Base-by-base conservation (phyloP, 1,140 invertebrate genomes). In the Leucophenga varia region DNA sequence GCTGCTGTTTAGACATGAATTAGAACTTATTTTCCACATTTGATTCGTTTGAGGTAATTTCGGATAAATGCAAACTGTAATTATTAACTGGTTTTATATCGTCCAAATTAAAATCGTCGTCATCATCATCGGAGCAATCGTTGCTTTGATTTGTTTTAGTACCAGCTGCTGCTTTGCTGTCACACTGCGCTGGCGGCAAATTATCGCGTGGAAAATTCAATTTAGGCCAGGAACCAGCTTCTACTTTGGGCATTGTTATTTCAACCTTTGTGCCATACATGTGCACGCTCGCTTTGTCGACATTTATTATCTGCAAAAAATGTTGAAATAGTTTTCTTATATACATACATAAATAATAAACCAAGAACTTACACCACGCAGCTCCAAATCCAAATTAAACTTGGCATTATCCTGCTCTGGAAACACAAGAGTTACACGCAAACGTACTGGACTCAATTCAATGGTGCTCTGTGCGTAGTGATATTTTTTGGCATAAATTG, bases 201-300 rank as follows among this genome's bases (percentile, higher is more conserved):
- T 32, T 49, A 10, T 54, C 51, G 51, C 79, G 76, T 3, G 84
- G 82, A 57, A 89, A 82, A 61, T 89, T 83, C 8, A 95, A 68
- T 54, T 85, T 85, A 2, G 79, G 61, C 96, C 96, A 98, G 37
- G 84, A 84, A 14, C 87, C 85, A 2, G 86, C 79, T 60, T 93
- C 90, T 1, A 82, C 84, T 79, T 99, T 98, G 51, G 86, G 89
- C 61, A 99, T 68, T 60, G 90, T 93, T 9, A 99, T 89, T 79
- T 99, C 96, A 14, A 97, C 85, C 84, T 98, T 98, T n/a, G 93
- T 89, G 38, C 87, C 87, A 52, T 87, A 79, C 85, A 97, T 91
- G 12, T 82, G 83, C 1, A 87, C 89, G 54, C 76, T 80, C 64
- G 90, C 89, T 43, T 84, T 79, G 30, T 76, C 75, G 12, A 90